Evolutionary conservation across 2,888 invertebrate genomes (phyloP).

Genomic region (Blastobasis adustella): DNA sequence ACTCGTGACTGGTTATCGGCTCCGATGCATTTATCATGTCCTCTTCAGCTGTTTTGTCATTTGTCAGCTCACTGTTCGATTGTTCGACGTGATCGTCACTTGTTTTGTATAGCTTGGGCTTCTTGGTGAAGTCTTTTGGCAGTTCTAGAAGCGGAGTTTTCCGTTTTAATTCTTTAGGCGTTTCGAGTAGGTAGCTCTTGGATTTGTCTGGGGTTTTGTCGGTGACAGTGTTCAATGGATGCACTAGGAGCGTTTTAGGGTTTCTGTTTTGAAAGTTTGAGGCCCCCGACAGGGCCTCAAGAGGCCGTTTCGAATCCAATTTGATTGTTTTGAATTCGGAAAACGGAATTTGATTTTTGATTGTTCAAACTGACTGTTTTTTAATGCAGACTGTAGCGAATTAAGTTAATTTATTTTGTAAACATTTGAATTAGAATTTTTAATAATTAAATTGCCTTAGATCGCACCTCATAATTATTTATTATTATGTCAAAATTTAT

Average conservation of each 20-base stretch:
- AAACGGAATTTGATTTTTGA: too few relatives aligned
- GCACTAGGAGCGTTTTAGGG: constrained; percentile 50
- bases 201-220: constrained; percentile 18
- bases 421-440: too few relatives aligned
- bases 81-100: constrained; percentile 7
- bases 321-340: constrained; percentile 33
- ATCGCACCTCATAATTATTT: too few relatives aligned
- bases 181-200: constrained; percentile 52
- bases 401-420: too few relatives aligned
- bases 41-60: neutral
- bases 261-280: constrained; percentile 24
- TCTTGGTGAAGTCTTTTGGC: constrained; percentile 45
- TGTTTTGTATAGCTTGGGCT: constrained; percentile 39
- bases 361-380: too few relatives aligned
- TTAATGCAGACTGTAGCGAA: too few relatives aligned
- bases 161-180: constrained; percentile 53
- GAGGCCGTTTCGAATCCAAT: constrained; percentile 49
- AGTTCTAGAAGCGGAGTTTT: constrained; percentile 48
- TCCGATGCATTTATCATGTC: constrained; percentile 10
- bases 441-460: too few relatives aligned
- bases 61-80: constrained; percentile 7
- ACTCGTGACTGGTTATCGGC: constrained; percentile 24
- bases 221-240: constrained; percentile 32
- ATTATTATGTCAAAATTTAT: too few relatives aligned
- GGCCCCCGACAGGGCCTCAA: constrained; percentile 57